Base-by-base conservation (phyloP, 2,888 invertebrate species). In the Lydus trimaculatus region DNA sequence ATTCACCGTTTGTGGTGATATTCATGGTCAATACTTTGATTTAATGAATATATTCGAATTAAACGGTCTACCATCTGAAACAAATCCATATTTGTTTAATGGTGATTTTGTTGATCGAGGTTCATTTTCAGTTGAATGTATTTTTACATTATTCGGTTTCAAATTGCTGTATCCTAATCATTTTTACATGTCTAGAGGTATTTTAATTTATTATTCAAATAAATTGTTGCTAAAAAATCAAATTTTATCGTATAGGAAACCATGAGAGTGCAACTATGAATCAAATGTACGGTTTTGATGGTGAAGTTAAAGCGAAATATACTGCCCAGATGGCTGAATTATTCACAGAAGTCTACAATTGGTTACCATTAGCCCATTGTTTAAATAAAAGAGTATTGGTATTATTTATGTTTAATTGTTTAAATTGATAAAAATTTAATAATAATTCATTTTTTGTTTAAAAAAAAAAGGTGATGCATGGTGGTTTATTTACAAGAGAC, bases 51-150 rank as follows among this genome's bases (percentile, higher is more conserved):
- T 99, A 80, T 99, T 99, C 86, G 90, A 96, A 79, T 89, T 98
- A 74, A 99, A 99, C 84, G 99, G 98, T n/a, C 87, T 96, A 70
- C 99, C 99, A 8, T 97, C 97, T 0, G 91, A 94, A 83, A 91
- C 91, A 31, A 99, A 99, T 88, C 99, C 99, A 64, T 99, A 98
- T 87, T 92, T 99, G 76, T 99, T 99, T 86, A 99, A 99, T 85
- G 99, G 99, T 70, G 99, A 99, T 87, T 99, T 99, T 85, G 99
- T 99, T 20, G 99, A 99, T 86, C 89, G 99, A 86, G 99, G 99
- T 15, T 98, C 99, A 0, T 99, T 99, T 85, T 98, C 98, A 39
- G 98, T 99, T 33, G 99, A 99, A 87, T 99, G 99, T 84, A 99
- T 99, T 82, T 97, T 99, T 83, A 95, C 95, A 9, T 87, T 99